Evolutionary conservation across 1,140 invertebrate species (phyloP), one percentile per base, ranked within the genome.

Genomic region (Cepaea nemoralis): DNA sequence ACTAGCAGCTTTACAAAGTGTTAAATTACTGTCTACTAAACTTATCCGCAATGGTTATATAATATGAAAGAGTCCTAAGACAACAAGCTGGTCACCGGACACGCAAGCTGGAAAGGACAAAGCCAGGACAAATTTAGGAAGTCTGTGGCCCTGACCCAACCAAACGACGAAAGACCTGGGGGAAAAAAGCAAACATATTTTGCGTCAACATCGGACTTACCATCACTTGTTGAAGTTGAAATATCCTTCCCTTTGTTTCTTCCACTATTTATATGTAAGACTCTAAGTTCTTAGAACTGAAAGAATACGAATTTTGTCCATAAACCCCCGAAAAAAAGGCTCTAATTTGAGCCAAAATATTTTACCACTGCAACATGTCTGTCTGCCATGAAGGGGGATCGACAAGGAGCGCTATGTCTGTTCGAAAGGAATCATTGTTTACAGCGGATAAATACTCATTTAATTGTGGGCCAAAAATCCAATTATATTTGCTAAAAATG

Each of bases 301-400:
- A 50, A 80, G n/a, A 80, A 31, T 67, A 27, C 67, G 35, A 81
- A 76, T 83, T 76, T 77, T 59, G 76, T 81, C 31, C 70, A 85
- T 74, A 82, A 82, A 84, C 85, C 86, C 85, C 86, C 85, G 86
- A 87, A 87, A 86, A 83, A 81, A 73, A 80, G 84, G 85, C 85
- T 86, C 84, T 42, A 59, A 83, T 75, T 77, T 63, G 83, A 83
- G 78, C 73, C 81, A 71, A 48, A 69, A 83, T 70, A 79, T 66
- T 75, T 63, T 78, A 82, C 81, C 69, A 73, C 78, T 80, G 79
- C 76, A 81, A 85, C 84, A 85, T 85, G 84, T 85, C 82, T 80
- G 84, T 74, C 84, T 74, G 37, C 63, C 82, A 73, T 75, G 69
- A 67, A 81, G 83, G 83, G 83, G 83, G 76, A 73, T 74, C 50